phyloP scores from a whole-genome alignment of 2,888 invertebrate genomes.

The Himalopsyche japonica region DNA sequence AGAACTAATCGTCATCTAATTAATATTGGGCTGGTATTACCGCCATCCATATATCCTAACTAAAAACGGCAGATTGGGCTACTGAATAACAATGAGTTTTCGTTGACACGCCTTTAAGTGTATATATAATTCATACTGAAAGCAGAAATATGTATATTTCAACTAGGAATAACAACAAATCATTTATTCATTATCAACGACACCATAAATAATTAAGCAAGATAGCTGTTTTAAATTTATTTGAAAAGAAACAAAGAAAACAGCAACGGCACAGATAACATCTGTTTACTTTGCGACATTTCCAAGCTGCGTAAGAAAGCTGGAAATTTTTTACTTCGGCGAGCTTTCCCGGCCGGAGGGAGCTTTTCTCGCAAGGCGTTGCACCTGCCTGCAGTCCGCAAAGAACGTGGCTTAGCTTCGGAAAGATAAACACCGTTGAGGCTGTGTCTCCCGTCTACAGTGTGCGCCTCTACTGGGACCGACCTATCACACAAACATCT shows the following conservation, averaged over 20 bases:
- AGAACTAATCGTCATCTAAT: too few species aligned
- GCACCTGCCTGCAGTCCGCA: not conserved
- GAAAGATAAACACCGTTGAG: not conserved
- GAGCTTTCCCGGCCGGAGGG: not conserved
- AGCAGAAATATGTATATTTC: too few species aligned
- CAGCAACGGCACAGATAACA: not conserved
- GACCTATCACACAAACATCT: not conserved
- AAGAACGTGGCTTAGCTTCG: not conserved
- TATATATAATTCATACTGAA: too few species aligned
- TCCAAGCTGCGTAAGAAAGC: not conserved
- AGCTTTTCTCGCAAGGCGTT: not conserved
- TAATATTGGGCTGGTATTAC: too few species aligned
- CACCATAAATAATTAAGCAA: not conserved
- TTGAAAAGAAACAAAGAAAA: not conserved
- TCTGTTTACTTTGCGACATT: not conserved
- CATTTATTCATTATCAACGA: too few species aligned
- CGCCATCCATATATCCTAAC: too few species aligned
- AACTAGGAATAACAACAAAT: too few species aligned
- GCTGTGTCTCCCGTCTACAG: not conserved
- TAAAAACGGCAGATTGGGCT: too few species aligned
- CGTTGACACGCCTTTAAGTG: too few species aligned
- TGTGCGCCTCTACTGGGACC: not conserved
- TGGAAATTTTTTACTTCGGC: not conserved
- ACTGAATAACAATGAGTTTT: too few species aligned
- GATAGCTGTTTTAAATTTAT: not conserved